Percentiles rank a stretch among this genome's conserved stretches.
Evolutionary conservation across 53 echinoderm and acorn worm species (phyloP).

Genomic region (Echinarachnius parma): DNA sequence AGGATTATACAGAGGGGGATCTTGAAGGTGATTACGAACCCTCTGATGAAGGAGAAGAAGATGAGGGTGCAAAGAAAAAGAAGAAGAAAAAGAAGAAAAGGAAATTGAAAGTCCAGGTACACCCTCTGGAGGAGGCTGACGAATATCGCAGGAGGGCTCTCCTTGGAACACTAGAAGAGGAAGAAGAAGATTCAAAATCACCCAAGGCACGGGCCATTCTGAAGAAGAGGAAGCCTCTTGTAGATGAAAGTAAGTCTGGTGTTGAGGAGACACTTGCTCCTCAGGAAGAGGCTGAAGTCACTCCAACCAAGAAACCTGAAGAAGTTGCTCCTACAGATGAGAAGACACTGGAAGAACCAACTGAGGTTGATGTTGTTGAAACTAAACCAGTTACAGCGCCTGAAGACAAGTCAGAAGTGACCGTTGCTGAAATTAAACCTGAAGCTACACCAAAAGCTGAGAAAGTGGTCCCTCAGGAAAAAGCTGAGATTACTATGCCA

Average conservation of each 20-base stretch:
- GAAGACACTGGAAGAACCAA: constrained; percentile 32
- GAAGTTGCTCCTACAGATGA: constrained; percentile 40
- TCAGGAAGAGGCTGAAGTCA: constrained; percentile 25
- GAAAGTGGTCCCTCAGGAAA: too few relatives aligned
- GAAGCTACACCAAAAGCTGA: too few relatives aligned
- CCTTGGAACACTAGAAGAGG: constrained; percentile 56
- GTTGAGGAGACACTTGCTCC: constrained; percentile 38
- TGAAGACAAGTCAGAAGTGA: constrained; percentile 37
- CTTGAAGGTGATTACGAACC: constrained; percentile 21
- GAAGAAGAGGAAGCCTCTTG: constrained; percentile 19
- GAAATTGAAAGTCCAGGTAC: constrained; percentile 43
- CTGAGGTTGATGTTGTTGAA: constrained; percentile 37
- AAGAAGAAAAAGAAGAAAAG: too few relatives aligned
- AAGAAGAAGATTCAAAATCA: constrained; percentile 43
- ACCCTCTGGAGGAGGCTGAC: constrained; percentile 55
- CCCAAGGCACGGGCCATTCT: constrained; percentile 26
- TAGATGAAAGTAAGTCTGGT: constrained; percentile 26
- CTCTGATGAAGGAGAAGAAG: constrained; percentile 14
- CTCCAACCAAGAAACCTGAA: constrained; percentile 49
- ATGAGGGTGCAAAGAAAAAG: constrained; percentile 15
- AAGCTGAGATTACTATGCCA: too few relatives aligned
- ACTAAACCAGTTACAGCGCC: constrained; percentile 41
- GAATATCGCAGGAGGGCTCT: constrained; percentile 50
- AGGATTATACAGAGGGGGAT: constrained; percentile 25
- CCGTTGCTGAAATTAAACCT: constrained; percentile 39